Evolutionary conservation across 2,888 invertebrate species (phyloP).

Genomic region (Venustoraphidia nigricollis): DNA sequence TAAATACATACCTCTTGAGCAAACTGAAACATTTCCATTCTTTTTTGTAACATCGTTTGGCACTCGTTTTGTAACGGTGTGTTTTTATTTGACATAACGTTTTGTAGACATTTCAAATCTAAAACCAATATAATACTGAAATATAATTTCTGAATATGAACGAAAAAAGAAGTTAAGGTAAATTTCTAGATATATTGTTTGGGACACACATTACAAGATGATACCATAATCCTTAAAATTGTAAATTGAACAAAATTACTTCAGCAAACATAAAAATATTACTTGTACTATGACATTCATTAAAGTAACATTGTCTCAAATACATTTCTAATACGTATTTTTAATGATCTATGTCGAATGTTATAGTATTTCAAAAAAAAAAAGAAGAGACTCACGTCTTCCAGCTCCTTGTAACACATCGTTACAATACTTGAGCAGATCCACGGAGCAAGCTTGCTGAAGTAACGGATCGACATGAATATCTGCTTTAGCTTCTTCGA

Average conservation of each 20-base stretch:
- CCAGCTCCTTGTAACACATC: constrained; percentile 78
- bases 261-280: neutral
- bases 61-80: constrained; percentile 63
- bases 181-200: too few species aligned
- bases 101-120: constrained; percentile 67
- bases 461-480: constrained; percentile 89
- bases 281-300: too few species aligned
- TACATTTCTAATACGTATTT: neutral
- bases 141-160: too few species aligned
- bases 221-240: too few species aligned
- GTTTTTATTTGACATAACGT: constrained; percentile 47
- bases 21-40: constrained; percentile 83
- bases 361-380: neutral
- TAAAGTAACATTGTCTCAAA: neutral
- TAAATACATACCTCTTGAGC: constrained; percentile 49
- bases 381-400: constrained; percentile 49
- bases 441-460: constrained; percentile 74
- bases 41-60: constrained; percentile 57
- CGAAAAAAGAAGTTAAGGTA: too few species aligned
- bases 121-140: constrained; percentile 17
- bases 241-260: neutral
- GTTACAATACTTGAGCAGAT: constrained; percentile 65
- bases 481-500: constrained; percentile 82
- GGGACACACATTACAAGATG: too few species aligned
- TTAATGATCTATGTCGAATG: neutral